phyloP scores from a whole-genome alignment of 2,888 invertebrate species.

The Cosmorhoe ocellata region DNA sequence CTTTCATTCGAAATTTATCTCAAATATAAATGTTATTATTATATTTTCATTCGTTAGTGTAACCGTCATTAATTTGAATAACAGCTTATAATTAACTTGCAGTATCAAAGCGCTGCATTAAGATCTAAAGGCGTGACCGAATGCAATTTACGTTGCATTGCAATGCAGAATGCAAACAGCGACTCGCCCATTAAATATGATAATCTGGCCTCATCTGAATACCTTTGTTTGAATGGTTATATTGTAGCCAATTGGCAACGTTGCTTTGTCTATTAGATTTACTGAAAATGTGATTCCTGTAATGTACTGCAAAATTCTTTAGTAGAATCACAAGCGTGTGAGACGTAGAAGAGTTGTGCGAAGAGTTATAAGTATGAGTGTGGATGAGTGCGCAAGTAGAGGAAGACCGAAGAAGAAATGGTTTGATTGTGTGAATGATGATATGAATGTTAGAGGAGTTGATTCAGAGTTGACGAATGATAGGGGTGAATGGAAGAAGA shows the following conservation, averaged over 20 bases:
- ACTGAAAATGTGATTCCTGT: not conserved
- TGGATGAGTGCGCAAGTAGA: too few relatives aligned
- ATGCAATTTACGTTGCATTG: slow-evolving; percentile 17
- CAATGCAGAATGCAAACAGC: slow-evolving; percentile 19
- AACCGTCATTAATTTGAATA: not conserved
- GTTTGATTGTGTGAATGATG: too few relatives aligned
- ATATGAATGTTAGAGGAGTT: too few relatives aligned
- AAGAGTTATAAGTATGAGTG: too few relatives aligned
- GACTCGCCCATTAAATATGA: slow-evolving; percentile 30
- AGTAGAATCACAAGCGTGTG: too few relatives aligned
- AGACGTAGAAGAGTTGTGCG: too few relatives aligned
- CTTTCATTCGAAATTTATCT: too few relatives aligned
- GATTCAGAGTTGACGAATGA: too few relatives aligned
- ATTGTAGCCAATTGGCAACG: slow-evolving; percentile 10
- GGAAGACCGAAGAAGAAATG: too few relatives aligned
- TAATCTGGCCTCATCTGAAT: slow-evolving; percentile 33
- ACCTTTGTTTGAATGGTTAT: slow-evolving; percentile 25
- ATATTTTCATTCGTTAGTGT: not conserved
- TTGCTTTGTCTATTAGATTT: not conserved
- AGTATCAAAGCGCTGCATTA: slow-evolving; percentile 17
- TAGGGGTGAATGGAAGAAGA: too few relatives aligned
- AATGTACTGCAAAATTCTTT: too few relatives aligned
- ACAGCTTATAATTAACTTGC: slow-evolving; percentile 4
- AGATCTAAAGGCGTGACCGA: slow-evolving; percentile 30
- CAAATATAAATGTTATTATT: too few relatives aligned